Percentiles rank a stretch among this genome's conserved stretches.
These are phyloP conservation scores for Podarcis cretensis DNA, from an alignment of 2,113 vertebrate species.

Conservation along the genomic window DNA sequence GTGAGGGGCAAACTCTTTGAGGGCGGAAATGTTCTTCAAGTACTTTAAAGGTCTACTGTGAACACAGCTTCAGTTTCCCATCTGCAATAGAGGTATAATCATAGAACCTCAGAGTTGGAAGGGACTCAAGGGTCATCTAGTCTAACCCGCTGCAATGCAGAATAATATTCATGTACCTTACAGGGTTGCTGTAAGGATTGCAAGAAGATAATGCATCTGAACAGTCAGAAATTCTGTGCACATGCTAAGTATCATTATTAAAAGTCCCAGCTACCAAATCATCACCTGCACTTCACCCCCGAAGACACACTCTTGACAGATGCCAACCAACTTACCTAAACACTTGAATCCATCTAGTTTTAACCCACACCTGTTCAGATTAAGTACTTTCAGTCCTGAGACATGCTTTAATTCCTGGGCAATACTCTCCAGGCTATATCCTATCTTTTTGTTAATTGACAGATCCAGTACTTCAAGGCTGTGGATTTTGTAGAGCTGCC, in stretches of 20 bases:
- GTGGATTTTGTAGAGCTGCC: constrained; percentile 67
- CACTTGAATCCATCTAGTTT: constrained; percentile 68
- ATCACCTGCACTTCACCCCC: constrained; percentile 43
- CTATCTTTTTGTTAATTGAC: constrained; percentile 83
- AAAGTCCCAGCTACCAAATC: constrained; percentile 1
- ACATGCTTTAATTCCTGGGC: constrained; percentile 74
- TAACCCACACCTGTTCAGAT: constrained; percentile 85
- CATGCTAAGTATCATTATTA: neutral
- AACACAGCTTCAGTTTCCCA: neutral
- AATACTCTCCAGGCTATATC: constrained; percentile 72
- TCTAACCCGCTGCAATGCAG: too few relatives aligned
- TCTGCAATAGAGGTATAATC: neutral
- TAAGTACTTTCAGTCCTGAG: constrained; percentile 76
- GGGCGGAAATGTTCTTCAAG: too few relatives aligned
- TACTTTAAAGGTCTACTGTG: neutral
- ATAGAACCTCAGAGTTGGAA: too few relatives aligned
- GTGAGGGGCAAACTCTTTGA: too few relatives aligned
- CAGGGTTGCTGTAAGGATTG: neutral
- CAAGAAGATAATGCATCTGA: neutral
- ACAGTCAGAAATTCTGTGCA: neutral
- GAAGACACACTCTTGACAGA: too few relatives aligned
- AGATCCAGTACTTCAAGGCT: constrained; percentile 83
- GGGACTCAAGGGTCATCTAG: too few relatives aligned
- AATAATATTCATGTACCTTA: neutral
- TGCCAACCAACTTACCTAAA: constrained; percentile 75